Conservation (phyloP, 1,140 invertebrate genomes). For the Conus betulinus region DNA sequence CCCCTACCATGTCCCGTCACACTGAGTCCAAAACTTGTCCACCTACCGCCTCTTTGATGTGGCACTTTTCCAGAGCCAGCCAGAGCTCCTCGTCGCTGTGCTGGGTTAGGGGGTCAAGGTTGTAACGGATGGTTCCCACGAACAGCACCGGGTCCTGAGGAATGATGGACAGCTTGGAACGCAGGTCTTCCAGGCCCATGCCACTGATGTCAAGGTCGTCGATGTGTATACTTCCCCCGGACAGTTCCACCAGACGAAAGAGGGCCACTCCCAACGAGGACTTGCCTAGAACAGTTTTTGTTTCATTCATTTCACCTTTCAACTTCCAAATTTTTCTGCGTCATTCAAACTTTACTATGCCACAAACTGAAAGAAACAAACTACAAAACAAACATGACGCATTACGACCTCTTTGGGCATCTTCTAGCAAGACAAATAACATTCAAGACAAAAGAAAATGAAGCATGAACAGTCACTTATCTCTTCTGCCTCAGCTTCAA, state of each 20-base stretch:
- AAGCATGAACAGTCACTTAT: no score
- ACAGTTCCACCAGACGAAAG: constrained; percentile 78
- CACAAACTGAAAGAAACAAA: no score
- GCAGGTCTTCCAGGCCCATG: constrained; percentile 71
- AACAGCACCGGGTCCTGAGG: constrained; percentile 79
- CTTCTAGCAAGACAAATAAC: no score
- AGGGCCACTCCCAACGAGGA: constrained; percentile 77
- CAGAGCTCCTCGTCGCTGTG: constrained; percentile 81
- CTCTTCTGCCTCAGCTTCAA: no score
- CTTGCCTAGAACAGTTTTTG: constrained; percentile 79
- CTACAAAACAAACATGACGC: no score
- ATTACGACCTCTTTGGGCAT: no score
- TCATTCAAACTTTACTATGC: background rate
- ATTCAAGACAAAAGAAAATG: no score
- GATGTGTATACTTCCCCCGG: constrained; percentile 64
- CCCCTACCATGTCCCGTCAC: no score
- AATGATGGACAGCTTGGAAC: constrained; percentile 73
- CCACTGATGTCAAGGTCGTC: constrained; percentile 69
- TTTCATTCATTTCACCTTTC: background rate
- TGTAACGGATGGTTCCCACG: constrained; percentile 76
- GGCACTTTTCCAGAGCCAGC: constrained; percentile 80
- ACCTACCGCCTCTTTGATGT: constrained; percentile 79
- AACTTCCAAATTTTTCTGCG: background rate
- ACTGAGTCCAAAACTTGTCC: no score
- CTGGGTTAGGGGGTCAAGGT: constrained; percentile 81